Evolutionary conservation across 2,888 invertebrate species (phyloP).

Genomic region (Enchytraeus crypticus): DNA sequence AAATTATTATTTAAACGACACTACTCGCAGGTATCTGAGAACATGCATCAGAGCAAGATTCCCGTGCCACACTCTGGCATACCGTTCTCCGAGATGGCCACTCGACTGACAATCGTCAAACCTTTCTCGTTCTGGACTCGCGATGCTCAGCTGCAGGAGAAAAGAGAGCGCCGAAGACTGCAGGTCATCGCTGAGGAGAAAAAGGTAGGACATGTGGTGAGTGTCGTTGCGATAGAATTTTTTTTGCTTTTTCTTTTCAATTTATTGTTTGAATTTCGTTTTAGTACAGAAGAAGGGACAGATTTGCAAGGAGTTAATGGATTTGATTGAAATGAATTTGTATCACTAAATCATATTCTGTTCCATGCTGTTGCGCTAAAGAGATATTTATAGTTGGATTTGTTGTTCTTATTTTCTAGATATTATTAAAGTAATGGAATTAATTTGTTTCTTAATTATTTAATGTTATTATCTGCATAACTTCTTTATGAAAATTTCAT

Average conservation of each 20-base stretch:
- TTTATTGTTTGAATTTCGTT: background rate
- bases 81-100: background rate
- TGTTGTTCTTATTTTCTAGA: too few relatives aligned
- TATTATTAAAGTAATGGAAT: too few relatives aligned
- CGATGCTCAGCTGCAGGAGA: background rate
- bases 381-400: too few relatives aligned
- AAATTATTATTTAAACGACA: too few relatives aligned
- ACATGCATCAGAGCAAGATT: too few relatives aligned
- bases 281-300: too few relatives aligned
- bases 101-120: background rate
- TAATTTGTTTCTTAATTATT: too few relatives aligned
- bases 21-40: too few relatives aligned
- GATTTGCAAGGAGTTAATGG: too few relatives aligned
- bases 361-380: background rate
- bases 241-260: background rate
- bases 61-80: constrained; percentile 5
- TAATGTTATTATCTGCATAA: background rate
- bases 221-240: background rate
- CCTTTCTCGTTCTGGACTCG: constrained; percentile 6
- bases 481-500: background rate
- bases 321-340: background rate
- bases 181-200: constrained; percentile 1
- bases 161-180: background rate
- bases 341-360: background rate
- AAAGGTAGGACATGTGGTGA: background rate